Evolutionary conservation across 2,888 invertebrate species (phyloP).

Genomic region (Chelonus formosanus): DNA sequence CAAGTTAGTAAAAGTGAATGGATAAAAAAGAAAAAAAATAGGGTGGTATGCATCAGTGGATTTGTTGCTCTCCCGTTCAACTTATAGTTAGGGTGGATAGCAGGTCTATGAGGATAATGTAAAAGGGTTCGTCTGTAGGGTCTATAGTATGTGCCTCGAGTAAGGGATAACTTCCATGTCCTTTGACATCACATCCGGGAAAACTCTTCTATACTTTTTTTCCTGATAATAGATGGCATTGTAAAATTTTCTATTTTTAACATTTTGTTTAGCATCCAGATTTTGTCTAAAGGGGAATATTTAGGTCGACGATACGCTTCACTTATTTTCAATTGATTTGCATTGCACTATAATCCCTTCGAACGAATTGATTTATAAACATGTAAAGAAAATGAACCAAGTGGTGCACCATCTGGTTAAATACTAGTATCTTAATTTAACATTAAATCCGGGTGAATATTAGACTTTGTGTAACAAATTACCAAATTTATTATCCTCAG

Average conservation of each 20-base stretch:
- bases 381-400: too few species aligned
- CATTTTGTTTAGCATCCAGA: slow-evolving; percentile 32
- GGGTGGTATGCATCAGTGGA: slow-evolving; percentile 45
- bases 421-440: background rate
- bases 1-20: slow-evolving; percentile 20
- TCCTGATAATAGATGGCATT: background rate
- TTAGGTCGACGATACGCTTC: background rate
- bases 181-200: slow-evolving; percentile 12
- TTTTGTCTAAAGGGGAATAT: background rate
- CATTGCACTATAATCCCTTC: slow-evolving; percentile 34
- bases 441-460: background rate
- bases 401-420: too few species aligned
- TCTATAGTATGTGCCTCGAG: slow-evolving; percentile 1
- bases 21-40: slow-evolving; percentile 26
- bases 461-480: background rate
- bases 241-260: slow-evolving; percentile 6
- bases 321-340: slow-evolving; percentile 32
- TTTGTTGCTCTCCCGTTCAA: slow-evolving; percentile 35
- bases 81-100: slow-evolving; percentile 34
- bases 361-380: slow-evolving; percentile 39
- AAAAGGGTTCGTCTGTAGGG: slow-evolving; percentile 40
- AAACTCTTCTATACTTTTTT: slow-evolving; percentile 11
- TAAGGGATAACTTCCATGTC: slow-evolving; percentile 2
- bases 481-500: background rate
- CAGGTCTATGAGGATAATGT: slow-evolving; percentile 34